phyloP scores from a whole-genome alignment of 2,797 vertebrate species.

The Tenualosa thibaudeaui region DNA sequence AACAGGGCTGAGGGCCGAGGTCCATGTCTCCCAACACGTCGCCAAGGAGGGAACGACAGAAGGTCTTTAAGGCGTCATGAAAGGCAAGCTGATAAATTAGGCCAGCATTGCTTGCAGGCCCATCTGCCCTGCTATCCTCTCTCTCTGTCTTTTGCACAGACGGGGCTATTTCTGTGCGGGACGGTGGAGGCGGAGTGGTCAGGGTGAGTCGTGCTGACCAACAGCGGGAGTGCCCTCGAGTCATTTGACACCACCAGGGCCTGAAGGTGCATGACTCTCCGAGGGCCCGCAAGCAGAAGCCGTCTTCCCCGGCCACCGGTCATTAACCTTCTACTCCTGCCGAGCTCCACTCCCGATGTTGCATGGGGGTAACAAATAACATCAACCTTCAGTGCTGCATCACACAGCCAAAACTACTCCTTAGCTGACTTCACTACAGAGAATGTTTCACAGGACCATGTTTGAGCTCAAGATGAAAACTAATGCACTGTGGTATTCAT shows the following conservation, averaged over 20 bases:
- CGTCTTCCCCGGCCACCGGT: constrained; percentile 50
- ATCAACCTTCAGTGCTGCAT: constrained; percentile 39
- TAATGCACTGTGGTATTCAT: not conserved
- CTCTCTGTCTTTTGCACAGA: not conserved
- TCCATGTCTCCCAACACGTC: not conserved
- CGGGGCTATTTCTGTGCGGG: not conserved
- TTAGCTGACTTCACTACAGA: not conserved
- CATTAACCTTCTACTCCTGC: constrained; percentile 59
- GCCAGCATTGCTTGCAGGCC: constrained; percentile 19
- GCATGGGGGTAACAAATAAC: constrained; percentile 29
- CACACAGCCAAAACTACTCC: constrained; percentile 28
- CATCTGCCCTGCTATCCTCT: constrained; percentile 21
- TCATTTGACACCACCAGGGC: constrained; percentile 27
- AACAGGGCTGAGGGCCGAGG: not conserved
- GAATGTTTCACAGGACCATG: not conserved
- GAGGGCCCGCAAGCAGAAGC: constrained; percentile 59
- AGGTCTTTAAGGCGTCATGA: constrained; percentile 24
- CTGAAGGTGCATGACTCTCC: constrained; percentile 28
- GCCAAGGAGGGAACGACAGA: constrained; percentile 16
- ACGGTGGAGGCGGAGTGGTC: not conserved
- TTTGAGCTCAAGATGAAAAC: constrained; percentile 32
- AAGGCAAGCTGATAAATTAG: constrained; percentile 25
- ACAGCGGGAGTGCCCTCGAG: constrained; percentile 1
- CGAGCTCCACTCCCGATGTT: constrained; percentile 28
- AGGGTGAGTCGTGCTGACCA: not conserved